phyloP scores from a whole-genome alignment of 2,797 vertebrate genomes.

The Myotis pilosus region DNA sequence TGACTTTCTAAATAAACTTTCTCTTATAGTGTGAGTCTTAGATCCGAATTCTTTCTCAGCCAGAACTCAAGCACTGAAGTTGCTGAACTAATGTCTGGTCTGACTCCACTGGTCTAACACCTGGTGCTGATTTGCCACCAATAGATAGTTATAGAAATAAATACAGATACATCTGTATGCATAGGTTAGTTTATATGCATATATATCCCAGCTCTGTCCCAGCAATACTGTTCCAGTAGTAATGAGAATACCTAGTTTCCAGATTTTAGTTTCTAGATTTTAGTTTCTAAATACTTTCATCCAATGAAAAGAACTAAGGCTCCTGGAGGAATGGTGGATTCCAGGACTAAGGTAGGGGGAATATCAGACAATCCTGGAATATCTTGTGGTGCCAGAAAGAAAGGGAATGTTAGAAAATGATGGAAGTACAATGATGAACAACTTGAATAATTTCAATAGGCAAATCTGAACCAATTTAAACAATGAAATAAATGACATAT shows the following conservation, averaged over 20 bases:
- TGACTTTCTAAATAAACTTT: no score
- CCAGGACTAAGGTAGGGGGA: neutral
- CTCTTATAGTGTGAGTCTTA: neutral
- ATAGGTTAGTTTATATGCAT: neutral
- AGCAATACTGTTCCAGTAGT: neutral
- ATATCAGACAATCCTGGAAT: neutral
- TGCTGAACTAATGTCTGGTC: neutral
- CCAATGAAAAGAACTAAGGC: neutral
- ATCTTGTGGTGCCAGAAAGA: neutral
- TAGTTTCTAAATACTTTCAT: neutral
- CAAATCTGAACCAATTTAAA: neutral
- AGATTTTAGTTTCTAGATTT: neutral
- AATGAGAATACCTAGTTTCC: neutral
- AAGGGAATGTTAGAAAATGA: neutral
- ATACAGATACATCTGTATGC: neutral
- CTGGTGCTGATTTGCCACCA: neutral
- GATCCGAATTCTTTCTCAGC: neutral
- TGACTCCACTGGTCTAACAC: neutral
- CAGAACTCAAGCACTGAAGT: neutral
- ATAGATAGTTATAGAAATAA: neutral
- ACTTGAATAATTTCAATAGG: neutral
- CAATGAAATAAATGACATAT: constrained; percentile 1
- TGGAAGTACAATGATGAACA: neutral
- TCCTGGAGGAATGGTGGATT: neutral
- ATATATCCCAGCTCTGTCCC: neutral